phyloP scores from a whole-genome alignment of 2,797 vertebrate species.

The Adrianichthys oophorus region DNA sequence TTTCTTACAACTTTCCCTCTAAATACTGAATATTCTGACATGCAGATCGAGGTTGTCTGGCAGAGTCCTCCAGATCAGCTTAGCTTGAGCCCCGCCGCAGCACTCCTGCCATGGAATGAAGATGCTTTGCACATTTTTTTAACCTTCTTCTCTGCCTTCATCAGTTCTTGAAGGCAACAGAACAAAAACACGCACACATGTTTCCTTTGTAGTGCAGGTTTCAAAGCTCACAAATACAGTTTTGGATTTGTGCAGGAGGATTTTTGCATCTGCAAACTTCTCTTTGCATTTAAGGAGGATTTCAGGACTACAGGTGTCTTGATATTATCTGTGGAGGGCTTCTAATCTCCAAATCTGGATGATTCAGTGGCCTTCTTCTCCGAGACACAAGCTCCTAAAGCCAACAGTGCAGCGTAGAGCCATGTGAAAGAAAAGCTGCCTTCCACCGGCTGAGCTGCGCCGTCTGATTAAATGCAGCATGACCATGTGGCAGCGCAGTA shows the following conservation, averaged over 20 bases:
- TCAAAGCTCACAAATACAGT: too few species aligned
- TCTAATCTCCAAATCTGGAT: slow-evolving; percentile 46
- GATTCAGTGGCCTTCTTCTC: slow-evolving; percentile 16
- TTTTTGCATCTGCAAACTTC: too few species aligned
- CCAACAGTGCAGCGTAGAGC: slow-evolving; percentile 22
- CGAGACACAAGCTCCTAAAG: slow-evolving; percentile 21
- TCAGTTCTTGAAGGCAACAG: too few species aligned
- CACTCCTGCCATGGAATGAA: slow-evolving; percentile 10
- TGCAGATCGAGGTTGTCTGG: not conserved
- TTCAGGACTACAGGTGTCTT: slow-evolving; percentile 19
- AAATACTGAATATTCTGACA: not conserved
- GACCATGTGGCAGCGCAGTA: slow-evolving; percentile 38
- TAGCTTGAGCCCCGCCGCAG: not conserved
- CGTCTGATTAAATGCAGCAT: slow-evolving; percentile 15
- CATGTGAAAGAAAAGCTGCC: slow-evolving; percentile 8
- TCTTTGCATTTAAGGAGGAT: not conserved
- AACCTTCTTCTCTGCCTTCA: too few species aligned
- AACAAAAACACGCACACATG: too few species aligned
- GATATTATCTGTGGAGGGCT: slow-evolving; percentile 3
- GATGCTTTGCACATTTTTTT: not conserved
- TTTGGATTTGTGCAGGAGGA: too few species aligned
- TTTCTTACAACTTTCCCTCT: slow-evolving; percentile 4
- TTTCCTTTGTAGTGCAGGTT: too few species aligned
- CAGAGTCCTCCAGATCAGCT: not conserved
- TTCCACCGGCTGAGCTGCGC: slow-evolving; percentile 15